Evolutionary conservation across 2,888 invertebrate genomes (phyloP), one percentile per base, ranked within the genome.

Genomic region (Apamea monoglypha): DNA sequence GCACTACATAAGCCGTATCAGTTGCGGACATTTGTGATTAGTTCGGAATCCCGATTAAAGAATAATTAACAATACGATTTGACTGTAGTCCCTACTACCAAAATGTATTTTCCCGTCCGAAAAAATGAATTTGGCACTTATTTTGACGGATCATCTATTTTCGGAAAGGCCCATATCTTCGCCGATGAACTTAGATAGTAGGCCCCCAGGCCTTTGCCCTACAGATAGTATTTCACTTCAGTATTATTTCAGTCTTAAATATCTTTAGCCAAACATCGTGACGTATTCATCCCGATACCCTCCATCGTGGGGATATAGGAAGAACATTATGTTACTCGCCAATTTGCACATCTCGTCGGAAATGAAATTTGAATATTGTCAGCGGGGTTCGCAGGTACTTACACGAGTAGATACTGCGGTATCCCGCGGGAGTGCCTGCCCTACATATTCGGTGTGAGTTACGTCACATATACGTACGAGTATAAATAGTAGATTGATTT

Each of bases 301-400:
- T 50, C 56, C 74, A 67, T 7, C 64, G 29, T 56, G 64, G 82
- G 69, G 72, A 76, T 77, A 63, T 82, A 78, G 74, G 73, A 66
- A 79, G 91, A 92, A 92, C n/a, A 92, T 93, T 92, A 92, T 91
- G 90, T 91, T 92, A 88, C 89, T 81, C 84, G 86, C 91, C 93
- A 94, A 94, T 95, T 95, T 95, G 87, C 89, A 88, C 91, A 89
- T 91, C 88, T 91, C 91, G 88, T 85, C 84, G 86, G 91, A 92
- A 92, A 94, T 94, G 91, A 92, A 94, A 94, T 94, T 94, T 93
- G 94, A 94, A 95, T 94, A 94, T 92, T 88, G 90, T 89, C 85
- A 84, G 87, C 78, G 76, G 81, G 82, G 87, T 84, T 87, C 74
- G 68, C 74, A 88, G 83, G 81, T 89, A 88, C 86, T 84, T 89